Conservation (phyloP, 2,888 invertebrate species). For the Erynnis tages region DNA sequence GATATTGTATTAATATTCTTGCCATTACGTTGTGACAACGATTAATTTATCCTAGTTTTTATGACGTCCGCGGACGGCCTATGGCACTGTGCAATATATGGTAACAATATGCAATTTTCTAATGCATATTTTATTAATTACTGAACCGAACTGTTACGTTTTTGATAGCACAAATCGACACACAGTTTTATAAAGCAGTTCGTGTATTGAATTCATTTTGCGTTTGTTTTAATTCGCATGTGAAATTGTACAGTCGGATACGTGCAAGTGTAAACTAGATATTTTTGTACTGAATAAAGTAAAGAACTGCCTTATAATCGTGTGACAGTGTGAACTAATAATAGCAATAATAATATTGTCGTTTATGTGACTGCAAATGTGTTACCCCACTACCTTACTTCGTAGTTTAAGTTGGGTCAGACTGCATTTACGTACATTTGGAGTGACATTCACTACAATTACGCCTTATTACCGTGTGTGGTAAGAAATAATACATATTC, state of each 20-base stretch:
- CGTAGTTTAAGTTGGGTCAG: too few species aligned
- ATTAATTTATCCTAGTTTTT: constrained; percentile 36
- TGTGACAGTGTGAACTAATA: not conserved
- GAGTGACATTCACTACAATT: not conserved
- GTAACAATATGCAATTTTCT: not conserved
- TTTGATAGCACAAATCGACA: constrained; percentile 28
- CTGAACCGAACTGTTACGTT: constrained; percentile 1
- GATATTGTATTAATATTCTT: constrained; percentile 44
- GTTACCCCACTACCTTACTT: too few species aligned
- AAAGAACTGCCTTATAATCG: constrained; percentile 3
- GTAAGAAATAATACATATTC: not conserved
- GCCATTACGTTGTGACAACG: constrained; percentile 51
- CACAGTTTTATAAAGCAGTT: constrained; percentile 23
- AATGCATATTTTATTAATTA: constrained; percentile 8
- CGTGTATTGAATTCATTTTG: constrained; percentile 1
- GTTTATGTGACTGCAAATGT: not conserved
- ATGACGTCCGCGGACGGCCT: constrained; percentile 25
- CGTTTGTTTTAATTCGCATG: not conserved
- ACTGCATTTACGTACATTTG: not conserved
- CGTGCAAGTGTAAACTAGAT: not conserved
- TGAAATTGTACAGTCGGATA: not conserved
- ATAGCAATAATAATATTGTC: not conserved
- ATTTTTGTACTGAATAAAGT: constrained; percentile 1
- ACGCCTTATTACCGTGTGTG: not conserved
- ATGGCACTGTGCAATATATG: constrained; percentile 32